Evolutionary conservation across 2,888 invertebrate genomes (phyloP), one percentile per base, ranked within the genome.

Genomic region (Macrosoma leucophasiata): DNA sequence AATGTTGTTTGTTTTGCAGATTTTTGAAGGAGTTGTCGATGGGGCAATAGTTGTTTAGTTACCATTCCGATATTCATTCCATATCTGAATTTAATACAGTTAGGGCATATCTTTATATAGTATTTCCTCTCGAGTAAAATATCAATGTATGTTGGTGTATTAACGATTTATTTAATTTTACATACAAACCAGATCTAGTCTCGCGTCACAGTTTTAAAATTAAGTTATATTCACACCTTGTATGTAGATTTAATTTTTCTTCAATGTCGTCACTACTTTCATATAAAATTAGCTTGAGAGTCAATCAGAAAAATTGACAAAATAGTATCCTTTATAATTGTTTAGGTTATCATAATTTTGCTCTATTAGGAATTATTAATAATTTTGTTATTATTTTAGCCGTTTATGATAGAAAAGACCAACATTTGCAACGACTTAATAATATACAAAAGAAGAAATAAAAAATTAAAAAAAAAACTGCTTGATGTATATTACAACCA

Each of bases 201-300:
- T 78, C 69, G 58, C 63, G 70, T 81, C 79, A 82, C 82, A 82
- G 82, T 82, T 82, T 82, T 82, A 81, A 81, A 53, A 61, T 47
- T 78, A 79, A 77, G 74, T 76, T 77, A 48, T 46, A 41, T 43
- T 45, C 36, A 33, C 19, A 13, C 12, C 8, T 23, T 24, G 13
- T 24, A 22, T 24, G 4, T 24, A 24, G 24, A 13, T 24, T 24
- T 24, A 24, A 13, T n/a, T 9, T 11, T 22, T n/a, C 6, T 22
- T 22, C 11, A n/a, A n/a, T n/a, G n/a, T n/a, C n/a, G n/a, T n/a
- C n/a, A n/a, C n/a, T n/a, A n/a, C n/a, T n/a, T 24, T 24, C 13
- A 11, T 13, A 24, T 24, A 13, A 24, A 24, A 13, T n/a, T n/a
- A n/a, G n/a, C n/a, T n/a, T n/a, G 6, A 13, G 24, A 22, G 4